Conservation (phyloP, 2,113 vertebrate genomes). For the Ameiurus melas region DNA sequence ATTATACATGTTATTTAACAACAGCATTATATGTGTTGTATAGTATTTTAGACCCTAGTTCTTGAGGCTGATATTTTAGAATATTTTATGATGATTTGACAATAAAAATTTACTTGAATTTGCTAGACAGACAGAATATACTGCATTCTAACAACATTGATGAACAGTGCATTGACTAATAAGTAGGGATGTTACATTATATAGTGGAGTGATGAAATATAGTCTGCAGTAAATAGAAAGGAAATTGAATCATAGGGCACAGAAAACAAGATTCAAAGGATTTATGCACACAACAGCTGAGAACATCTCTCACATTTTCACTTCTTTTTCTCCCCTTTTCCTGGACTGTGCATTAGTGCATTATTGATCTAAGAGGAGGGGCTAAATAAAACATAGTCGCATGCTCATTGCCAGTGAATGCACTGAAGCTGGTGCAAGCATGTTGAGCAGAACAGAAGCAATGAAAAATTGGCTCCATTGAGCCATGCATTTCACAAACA, state of each 20-base stretch:
- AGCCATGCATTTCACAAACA: slow-evolving; percentile 11
- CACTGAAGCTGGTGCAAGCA: slow-evolving; percentile 5
- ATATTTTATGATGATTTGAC: neutral
- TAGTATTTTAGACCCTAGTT: neutral
- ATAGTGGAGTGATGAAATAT: slow-evolving; percentile 7
- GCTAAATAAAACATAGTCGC: slow-evolving; percentile 53
- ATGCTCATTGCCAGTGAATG: slow-evolving; percentile 41
- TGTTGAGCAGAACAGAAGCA: slow-evolving; percentile 1
- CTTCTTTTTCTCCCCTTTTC: neutral
- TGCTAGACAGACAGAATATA: neutral
- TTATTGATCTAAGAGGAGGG: slow-evolving; percentile 53
- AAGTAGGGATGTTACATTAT: neutral
- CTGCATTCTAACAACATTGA: too few species aligned
- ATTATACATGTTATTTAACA: too few species aligned
- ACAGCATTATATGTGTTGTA: neutral
- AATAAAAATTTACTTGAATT: neutral
- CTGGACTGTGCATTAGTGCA: slow-evolving; percentile 38
- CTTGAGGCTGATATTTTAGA: neutral
- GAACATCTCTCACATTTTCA: neutral
- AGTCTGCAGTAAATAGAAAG: neutral
- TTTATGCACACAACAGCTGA: neutral
- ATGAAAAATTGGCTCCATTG: slow-evolving; percentile 7
- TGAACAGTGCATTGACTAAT: neutral
- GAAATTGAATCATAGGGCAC: neutral
- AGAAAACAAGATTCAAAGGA: neutral